phyloP scores from a whole-genome alignment of 2,888 invertebrate species.

The Cephus runcator region DNA sequence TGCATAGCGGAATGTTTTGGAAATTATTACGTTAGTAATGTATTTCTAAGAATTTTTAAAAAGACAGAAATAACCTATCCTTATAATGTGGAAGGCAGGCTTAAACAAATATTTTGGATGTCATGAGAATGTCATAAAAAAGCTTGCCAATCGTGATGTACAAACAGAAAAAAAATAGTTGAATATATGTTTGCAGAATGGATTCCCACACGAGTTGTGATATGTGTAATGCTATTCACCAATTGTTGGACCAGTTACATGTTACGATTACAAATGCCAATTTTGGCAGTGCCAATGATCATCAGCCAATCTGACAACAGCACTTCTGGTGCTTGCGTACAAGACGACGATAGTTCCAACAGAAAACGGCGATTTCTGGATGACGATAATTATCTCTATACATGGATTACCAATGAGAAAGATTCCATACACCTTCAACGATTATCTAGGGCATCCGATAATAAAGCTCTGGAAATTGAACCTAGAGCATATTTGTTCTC shows the following conservation, averaged over 20 bases:
- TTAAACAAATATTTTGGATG: too few relatives aligned
- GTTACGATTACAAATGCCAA: slow-evolving; percentile 80
- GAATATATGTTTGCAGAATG: slow-evolving; percentile 54
- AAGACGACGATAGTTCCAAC: background rate
- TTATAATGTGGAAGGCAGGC: background rate
- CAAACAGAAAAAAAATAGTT: too few relatives aligned
- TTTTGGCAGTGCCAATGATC: slow-evolving; percentile 63
- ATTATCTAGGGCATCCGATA: background rate
- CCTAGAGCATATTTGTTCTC: slow-evolving; percentile 26
- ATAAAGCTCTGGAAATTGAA: background rate
- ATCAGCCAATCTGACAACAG: slow-evolving; percentile 15
- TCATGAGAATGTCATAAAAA: too few relatives aligned
- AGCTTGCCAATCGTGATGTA: too few relatives aligned
- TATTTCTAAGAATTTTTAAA: too few relatives aligned
- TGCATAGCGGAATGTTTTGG: slow-evolving; percentile 7
- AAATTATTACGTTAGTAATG: slow-evolving; percentile 20
- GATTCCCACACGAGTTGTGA: slow-evolving; percentile 68
- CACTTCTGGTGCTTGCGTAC: slow-evolving; percentile 25
- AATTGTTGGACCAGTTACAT: slow-evolving; percentile 79
- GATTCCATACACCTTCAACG: background rate
- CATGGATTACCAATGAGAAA: background rate
- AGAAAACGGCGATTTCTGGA: background rate
- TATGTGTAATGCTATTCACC: slow-evolving; percentile 78
- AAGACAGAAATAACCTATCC: background rate
- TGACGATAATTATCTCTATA: background rate